Conservation (phyloP, 2,797 vertebrate species). For the Acipenser ruthenus region DNA sequence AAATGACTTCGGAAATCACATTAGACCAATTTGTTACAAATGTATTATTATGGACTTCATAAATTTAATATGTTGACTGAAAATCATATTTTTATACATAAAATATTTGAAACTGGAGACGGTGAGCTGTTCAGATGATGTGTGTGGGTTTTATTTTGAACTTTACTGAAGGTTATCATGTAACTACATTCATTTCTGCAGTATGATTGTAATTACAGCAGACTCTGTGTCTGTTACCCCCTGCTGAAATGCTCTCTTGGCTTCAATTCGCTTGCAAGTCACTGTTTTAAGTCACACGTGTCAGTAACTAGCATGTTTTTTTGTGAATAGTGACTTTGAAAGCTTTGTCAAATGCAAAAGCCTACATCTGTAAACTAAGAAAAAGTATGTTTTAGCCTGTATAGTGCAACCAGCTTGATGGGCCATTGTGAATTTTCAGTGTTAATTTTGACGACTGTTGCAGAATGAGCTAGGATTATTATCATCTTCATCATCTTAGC, state of each 20-base stretch:
- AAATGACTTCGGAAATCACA: too few relatives aligned
- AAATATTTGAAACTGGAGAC: too few relatives aligned
- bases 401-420: conserved; percentile 36
- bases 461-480: conserved; percentile 34
- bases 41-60: too few relatives aligned
- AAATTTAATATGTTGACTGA: too few relatives aligned
- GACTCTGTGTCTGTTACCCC: conserved; percentile 10
- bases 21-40: too few relatives aligned
- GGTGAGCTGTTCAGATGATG: too few relatives aligned
- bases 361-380: conserved; percentile 37
- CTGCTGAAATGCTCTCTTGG: conserved; percentile 14
- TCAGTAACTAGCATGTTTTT: conserved; percentile 22
- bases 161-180: not conserved
- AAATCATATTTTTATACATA: too few relatives aligned
- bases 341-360: conserved; percentile 36
- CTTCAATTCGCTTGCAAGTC: conserved; percentile 16
- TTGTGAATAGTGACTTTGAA: conserved; percentile 26
- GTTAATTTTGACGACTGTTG: conserved; percentile 33
- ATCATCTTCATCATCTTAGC: too few relatives aligned
- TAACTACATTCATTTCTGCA: not conserved
- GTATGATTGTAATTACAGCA: not conserved
- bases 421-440: conserved; percentile 39
- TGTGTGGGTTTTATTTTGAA: too few relatives aligned
- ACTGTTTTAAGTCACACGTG: conserved; percentile 13
- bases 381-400: conserved; percentile 37